phyloP scores from a whole-genome alignment of 2,888 invertebrate species.

The Eristalinus aeneus region DNA sequence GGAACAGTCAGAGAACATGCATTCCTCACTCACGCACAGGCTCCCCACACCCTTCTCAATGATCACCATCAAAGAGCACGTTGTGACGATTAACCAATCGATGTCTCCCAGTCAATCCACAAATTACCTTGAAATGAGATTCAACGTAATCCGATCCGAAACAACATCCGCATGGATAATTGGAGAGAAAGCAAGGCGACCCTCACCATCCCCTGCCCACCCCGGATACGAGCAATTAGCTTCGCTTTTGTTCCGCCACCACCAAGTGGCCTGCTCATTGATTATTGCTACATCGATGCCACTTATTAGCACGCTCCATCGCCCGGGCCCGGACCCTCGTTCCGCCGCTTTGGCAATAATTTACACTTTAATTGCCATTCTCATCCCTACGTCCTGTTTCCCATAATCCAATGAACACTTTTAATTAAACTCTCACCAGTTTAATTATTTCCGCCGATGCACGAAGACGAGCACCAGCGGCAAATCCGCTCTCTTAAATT shows the following conservation, averaged over 20 bases:
- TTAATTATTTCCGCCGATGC: constrained; percentile 49
- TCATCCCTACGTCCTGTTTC: constrained; percentile 34
- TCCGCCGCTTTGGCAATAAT: constrained; percentile 25
- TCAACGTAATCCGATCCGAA: background rate
- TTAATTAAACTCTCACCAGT: constrained; percentile 64
- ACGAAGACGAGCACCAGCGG: constrained; percentile 8
- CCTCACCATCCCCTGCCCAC: background rate
- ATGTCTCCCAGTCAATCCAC: too few species aligned
- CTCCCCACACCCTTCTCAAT: too few species aligned
- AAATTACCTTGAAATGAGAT: background rate
- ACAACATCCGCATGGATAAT: background rate
- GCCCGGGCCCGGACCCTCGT: background rate
- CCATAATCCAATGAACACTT: constrained; percentile 49
- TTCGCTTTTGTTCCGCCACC: background rate
- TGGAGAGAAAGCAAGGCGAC: background rate
- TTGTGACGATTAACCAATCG: too few species aligned
- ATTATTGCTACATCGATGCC: constrained; percentile 28
- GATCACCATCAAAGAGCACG: too few species aligned
- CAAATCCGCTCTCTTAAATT: constrained; percentile 3
- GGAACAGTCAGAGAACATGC: too few species aligned
- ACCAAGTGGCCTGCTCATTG: constrained; percentile 1
- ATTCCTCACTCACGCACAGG: too few species aligned
- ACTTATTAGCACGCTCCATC: constrained; percentile 19
- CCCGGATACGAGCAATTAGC: background rate
- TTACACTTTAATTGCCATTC: constrained; percentile 52